Base-by-base conservation (phyloP, 2,888 invertebrate genomes). In the Phragmatobia fuliginosa region DNA sequence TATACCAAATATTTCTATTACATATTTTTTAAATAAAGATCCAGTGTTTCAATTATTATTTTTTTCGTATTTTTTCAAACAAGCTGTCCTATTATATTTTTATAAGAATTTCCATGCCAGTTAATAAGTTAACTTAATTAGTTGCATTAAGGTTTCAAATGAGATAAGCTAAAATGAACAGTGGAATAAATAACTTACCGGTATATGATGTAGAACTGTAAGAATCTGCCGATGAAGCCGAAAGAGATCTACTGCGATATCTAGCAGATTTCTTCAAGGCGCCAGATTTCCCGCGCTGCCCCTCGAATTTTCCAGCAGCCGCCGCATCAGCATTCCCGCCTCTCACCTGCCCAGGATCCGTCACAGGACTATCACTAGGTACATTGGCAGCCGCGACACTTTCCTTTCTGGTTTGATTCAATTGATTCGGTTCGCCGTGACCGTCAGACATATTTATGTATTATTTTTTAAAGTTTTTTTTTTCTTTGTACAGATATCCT, bases 171-270 rank as follows among this genome's bases (percentile, higher is more conserved):
- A 21, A 7, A 21, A 45, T 21, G 8, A 32, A 18, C 21, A 21
- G 1, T 59, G 4, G 4, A n/a, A 21, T 33, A n/a, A 31, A 59
- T 62, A 4, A 87, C 94, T 91, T 74, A 93, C 96, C 96, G 56
- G 96, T 96, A 82, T 96, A 96, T 0, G 96, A 96, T 28, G 96
- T 96, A 80, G 99, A 99, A 92, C 98, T 99, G 94, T 98, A 99
- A 32, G 99, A 99, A 92, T 99, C 99, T 67, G 98, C 98, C 52
- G 99, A 99, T 11, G 99, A 99, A 6, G 98, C 99, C 18, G 99
- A 99, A 33, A 99, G 95, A 0, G 99, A 99, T 75, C 99, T 96
- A 88, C 98, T 98, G 68, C 98, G 96, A 89, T 99, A 98, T 67
- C 98, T 96, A 81, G 97, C 98, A 25, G 98, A 97, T 90, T 98